Evolutionary conservation across 1,140 invertebrate species (phyloP).

Genomic region (Eueides isabella): DNA sequence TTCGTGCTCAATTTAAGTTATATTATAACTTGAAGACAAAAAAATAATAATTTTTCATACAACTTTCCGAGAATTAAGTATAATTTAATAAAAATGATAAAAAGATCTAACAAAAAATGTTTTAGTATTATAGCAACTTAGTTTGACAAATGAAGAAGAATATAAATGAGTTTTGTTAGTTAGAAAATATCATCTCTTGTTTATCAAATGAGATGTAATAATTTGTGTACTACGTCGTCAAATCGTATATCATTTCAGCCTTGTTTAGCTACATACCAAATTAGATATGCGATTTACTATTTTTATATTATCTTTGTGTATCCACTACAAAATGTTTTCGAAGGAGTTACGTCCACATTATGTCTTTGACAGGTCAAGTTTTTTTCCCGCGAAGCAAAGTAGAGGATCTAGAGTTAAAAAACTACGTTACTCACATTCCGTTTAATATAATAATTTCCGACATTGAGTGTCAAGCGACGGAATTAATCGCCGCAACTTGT

Average conservation of each 20-base stretch:
- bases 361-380: neutral
- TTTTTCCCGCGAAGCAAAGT: no score
- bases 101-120: constrained; percentile 4
- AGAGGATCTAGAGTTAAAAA: no score
- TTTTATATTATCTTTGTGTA: neutral
- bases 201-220: constrained; percentile 5
- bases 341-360: neutral
- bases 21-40: neutral
- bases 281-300: neutral
- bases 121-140: neutral
- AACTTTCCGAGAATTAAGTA: neutral
- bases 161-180: constrained; percentile 4
- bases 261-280: neutral
- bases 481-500: no score
- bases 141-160: constrained; percentile 6
- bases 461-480: no score
- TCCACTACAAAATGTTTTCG: neutral
- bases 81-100: neutral
- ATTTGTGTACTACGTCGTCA: neutral
- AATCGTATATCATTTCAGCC: neutral
- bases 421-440: no score
- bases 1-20: neutral
- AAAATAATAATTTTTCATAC: neutral
- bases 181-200: constrained; percentile 5
- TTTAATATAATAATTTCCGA: no score